Evolutionary conservation across 2,888 invertebrate species (phyloP), one percentile per base, ranked within the genome.

Genomic region (Orthosia incerta): DNA sequence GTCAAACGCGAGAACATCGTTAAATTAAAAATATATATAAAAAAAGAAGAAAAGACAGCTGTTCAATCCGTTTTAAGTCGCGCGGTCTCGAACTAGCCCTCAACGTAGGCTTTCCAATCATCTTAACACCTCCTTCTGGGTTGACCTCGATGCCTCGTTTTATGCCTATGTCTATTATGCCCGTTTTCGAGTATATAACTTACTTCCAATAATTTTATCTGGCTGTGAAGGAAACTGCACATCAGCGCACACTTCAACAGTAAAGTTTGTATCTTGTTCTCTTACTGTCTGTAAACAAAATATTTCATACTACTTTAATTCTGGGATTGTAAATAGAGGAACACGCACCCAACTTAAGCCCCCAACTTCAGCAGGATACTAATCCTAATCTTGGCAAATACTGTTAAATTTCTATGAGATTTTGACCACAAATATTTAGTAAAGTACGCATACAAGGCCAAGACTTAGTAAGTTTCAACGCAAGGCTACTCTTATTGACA

Each of bases 251-350:
- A 94, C 89, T 31, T 71, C 51, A 0, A 93, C 85, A 11, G 72
- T 87, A 50, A 92, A 92, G 3, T 56, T 72, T 12, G 26, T 62
- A 12, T 90, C 91, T 56, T 82, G 81, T 67, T 89, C 91, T 51
- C 83, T 87, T 4, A 93, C 90, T 46, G 80, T 74, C 94, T 94
- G 89, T 71, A 89, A 90, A 70, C 3, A 20, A 46, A 57, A 45
- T 5, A 23, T 13, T 9, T n/a, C 4, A 16, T 20, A 1, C 16
- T 48, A 12, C 15, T 13, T 23, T n/a, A n/a, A 45, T 45, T n/a
- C 11, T 26, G 45, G 18, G 13, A 66, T n/a, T 46, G 5, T 18
- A 45, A n/a, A 18, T 56, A 23, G 5, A 45, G 7, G 18, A 23
- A 46, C 18, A 23, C 15, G 12, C 9, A 51, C 3, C 13, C 45